Evolutionary conservation across 2,113 vertebrate species (phyloP).

Genomic region (Empidonax alnorum): DNA sequence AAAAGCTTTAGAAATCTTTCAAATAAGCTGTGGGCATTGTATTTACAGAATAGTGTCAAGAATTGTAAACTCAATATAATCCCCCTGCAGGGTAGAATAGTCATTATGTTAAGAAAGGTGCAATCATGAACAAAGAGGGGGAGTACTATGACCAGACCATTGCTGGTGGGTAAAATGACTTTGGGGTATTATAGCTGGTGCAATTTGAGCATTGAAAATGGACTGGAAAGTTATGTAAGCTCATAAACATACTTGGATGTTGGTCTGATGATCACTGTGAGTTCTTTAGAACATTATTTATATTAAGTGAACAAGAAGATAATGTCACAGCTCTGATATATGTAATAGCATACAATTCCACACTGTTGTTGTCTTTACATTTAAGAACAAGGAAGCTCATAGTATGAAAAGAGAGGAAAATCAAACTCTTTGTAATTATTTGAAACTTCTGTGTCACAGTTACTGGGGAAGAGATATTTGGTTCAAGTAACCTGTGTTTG

Average conservation of each 20-base stretch:
- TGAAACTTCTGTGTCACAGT: not conserved
- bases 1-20: not conserved
- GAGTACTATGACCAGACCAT: not conserved
- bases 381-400: not conserved
- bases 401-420: not conserved
- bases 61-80: not conserved
- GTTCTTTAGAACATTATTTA: not conserved
- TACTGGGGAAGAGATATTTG: not conserved
- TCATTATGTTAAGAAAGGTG: not conserved
- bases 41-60: not conserved
- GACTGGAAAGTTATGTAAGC: not conserved
- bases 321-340: not conserved
- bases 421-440: not conserved
- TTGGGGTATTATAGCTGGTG: not conserved
- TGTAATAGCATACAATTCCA: not conserved
- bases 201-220: not conserved
- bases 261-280: not conserved
- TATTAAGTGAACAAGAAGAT: not conserved
- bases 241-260: not conserved
- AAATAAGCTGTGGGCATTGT: not conserved
- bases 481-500: not conserved
- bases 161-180: not conserved
- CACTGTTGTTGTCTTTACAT: not conserved
- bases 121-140: not conserved
- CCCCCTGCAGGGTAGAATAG: not conserved